Evolutionary conservation across 1,140 invertebrate species (phyloP).

Genomic region (Drosophila cardini): DNA sequence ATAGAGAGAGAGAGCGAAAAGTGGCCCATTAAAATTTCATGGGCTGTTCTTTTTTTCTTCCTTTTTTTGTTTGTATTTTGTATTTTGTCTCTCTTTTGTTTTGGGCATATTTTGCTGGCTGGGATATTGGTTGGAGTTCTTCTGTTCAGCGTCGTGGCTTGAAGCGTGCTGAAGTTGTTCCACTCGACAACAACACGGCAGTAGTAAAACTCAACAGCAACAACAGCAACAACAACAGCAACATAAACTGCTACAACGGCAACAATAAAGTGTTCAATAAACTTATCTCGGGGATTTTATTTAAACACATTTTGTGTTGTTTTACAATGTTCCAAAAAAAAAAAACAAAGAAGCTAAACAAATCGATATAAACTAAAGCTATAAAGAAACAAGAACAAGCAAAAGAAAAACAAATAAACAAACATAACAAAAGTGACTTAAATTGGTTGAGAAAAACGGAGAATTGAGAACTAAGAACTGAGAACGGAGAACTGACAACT

Average conservation of each 20-base stretch:
- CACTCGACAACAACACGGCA: slow-evolving; percentile 18
- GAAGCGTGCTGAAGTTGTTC: slow-evolving; percentile 41
- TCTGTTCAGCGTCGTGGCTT: slow-evolving; percentile 38
- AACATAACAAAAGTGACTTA: slow-evolving; percentile 1
- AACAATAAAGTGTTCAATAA: slow-evolving; percentile 78
- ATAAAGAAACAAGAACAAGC: neutral
- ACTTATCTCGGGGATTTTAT: slow-evolving; percentile 68
- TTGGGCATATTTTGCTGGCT: slow-evolving; percentile 58
- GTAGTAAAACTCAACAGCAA: neutral
- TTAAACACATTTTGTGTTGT: neutral
- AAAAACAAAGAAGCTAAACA: slow-evolving; percentile 21
- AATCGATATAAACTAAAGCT: slow-evolving; percentile 31
- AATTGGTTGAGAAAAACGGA: slow-evolving; percentile 9
- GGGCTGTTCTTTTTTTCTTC: slow-evolving; percentile 40
- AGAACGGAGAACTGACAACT: slow-evolving; percentile 21
- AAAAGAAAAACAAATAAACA: slow-evolving; percentile 32
- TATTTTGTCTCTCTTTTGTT: slow-evolving; percentile 24
- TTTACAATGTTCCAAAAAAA: slow-evolving; percentile 16
- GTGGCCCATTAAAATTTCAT: slow-evolving; percentile 62
- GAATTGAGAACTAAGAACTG: neutral
- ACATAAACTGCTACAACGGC: neutral
- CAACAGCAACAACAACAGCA: neutral
- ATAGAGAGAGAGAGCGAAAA: slow-evolving; percentile 33
- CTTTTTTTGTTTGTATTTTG: slow-evolving; percentile 6
- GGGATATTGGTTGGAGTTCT: neutral